Percentiles rank a stretch among this genome's conserved stretches.
Evolutionary conservation across 2,888 invertebrate genomes (phyloP).

Genomic region (Epirrhoe tristata): DNA sequence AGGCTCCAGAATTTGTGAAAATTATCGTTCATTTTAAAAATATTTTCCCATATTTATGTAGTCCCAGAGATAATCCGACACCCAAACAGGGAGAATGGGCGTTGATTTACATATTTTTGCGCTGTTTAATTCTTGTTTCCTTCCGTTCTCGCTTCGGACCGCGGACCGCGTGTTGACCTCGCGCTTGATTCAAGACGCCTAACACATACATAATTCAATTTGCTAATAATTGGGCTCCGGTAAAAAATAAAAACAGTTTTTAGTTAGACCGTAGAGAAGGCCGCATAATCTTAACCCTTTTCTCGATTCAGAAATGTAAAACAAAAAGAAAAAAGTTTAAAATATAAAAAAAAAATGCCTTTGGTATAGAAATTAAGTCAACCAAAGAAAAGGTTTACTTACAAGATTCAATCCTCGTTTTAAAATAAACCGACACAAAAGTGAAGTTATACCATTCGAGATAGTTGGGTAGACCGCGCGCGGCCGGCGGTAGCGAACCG

Average conservation of each 20-base stretch:
- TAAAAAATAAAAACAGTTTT: slow-evolving; percentile 22
- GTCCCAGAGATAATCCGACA: slow-evolving; percentile 34
- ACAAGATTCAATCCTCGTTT: slow-evolving; percentile 41
- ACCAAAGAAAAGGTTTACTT: slow-evolving; percentile 16
- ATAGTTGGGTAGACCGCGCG: slow-evolving; percentile 55
- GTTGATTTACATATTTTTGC: slow-evolving; percentile 45
- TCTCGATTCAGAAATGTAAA: background rate
- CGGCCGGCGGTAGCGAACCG: slow-evolving; percentile 73
- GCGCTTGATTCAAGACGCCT: slow-evolving; percentile 45
- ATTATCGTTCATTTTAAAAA: slow-evolving; percentile 20
- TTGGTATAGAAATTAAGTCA: background rate
- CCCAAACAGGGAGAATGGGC: slow-evolving; percentile 28
- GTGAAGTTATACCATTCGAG: slow-evolving; percentile 46
- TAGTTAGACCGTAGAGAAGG: background rate
- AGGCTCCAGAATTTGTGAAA: slow-evolving; percentile 5
- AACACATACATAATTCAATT: slow-evolving; percentile 44
- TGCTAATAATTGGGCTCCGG: slow-evolving; percentile 33
- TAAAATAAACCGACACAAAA: slow-evolving; percentile 54
- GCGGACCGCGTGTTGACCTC: slow-evolving; percentile 45
- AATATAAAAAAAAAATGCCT: background rate
- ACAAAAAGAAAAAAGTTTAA: background rate
- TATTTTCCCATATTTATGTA: slow-evolving; percentile 28
- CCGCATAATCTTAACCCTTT: background rate
- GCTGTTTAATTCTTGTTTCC: slow-evolving; percentile 40
- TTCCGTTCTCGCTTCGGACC: slow-evolving; percentile 37